Conservation (phyloP, 2,113 vertebrate species). For the Athene noctua region DNA sequence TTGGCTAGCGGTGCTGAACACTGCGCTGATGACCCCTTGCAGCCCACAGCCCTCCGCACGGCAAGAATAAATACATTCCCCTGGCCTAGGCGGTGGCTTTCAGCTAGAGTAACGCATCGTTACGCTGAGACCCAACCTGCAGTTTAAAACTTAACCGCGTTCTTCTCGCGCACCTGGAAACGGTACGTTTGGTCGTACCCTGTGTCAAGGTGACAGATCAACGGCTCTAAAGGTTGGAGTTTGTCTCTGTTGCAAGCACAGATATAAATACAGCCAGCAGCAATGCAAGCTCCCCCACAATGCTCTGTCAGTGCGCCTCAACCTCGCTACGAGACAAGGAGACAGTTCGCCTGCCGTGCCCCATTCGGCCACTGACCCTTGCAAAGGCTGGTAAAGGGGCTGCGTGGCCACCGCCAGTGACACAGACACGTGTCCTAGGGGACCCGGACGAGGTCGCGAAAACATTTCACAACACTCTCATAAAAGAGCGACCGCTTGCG, state of each 20-base stretch:
- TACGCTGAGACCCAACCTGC: not conserved
- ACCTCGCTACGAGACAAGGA: not conserved
- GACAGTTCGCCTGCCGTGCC: not conserved
- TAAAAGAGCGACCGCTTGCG: not conserved
- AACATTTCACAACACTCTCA: not conserved
- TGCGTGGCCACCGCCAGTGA: not conserved
- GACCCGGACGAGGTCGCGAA: not conserved
- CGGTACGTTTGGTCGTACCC: not conserved
- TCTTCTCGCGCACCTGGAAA: not conserved
- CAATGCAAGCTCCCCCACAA: not conserved
- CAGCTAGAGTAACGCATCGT: not conserved
- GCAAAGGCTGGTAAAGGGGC: not conserved
- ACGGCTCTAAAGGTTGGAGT: not conserved
- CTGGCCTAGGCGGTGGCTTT: not conserved
- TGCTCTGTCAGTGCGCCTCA: not conserved
- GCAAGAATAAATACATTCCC: not conserved
- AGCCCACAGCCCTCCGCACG: not conserved
- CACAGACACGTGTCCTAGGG: not conserved
- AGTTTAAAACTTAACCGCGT: not conserved
- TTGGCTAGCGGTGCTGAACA: not conserved
- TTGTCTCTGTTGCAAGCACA: not conserved
- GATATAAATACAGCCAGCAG: not conserved
- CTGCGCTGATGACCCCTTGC: not conserved
- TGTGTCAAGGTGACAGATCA: not conserved
- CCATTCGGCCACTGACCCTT: not conserved